phyloP scores from a whole-genome alignment of 1,140 invertebrate genomes.

The Periplaneta americana region DNA sequence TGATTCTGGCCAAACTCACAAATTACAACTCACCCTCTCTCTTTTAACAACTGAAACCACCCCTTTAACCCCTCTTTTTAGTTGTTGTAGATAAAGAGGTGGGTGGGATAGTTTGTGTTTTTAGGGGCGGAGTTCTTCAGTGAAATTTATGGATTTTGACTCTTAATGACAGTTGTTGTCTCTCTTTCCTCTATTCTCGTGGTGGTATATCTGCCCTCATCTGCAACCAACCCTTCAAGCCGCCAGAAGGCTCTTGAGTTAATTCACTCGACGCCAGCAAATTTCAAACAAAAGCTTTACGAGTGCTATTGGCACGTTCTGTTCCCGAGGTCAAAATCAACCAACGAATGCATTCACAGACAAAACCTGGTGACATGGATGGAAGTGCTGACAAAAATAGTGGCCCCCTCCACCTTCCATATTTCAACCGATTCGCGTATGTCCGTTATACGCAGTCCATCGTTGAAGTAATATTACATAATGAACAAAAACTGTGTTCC shows the following conservation, averaged over 20 bases:
- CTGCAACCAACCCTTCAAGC: neutral
- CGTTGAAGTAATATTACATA: too few species aligned
- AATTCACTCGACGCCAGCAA: neutral
- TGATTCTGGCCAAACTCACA: neutral
- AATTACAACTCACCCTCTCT: neutral
- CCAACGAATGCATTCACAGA: neutral
- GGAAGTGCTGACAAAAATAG: neutral
- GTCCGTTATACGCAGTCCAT: too few species aligned
- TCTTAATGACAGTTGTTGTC: neutral
- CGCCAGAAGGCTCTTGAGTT: neutral
- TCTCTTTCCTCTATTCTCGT: neutral
- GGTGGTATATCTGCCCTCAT: neutral
- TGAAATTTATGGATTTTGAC: neutral
- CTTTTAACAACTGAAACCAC: too few species aligned
- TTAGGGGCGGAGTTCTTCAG: neutral
- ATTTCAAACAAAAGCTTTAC: neutral
- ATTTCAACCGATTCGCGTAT: too few species aligned
- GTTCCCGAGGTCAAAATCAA: neutral
- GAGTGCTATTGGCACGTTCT: neutral
- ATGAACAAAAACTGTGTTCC: too few species aligned
- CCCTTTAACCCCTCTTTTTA: neutral
- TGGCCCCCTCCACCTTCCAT: neutral
- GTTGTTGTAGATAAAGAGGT: neutral
- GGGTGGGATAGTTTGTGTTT: neutral
- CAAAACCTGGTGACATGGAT: neutral